Evolutionary conservation across 53 echinoderm and acorn worm genomes (phyloP), one percentile per base, ranked within the genome.

Genomic region (Holothuria scabra): DNA sequence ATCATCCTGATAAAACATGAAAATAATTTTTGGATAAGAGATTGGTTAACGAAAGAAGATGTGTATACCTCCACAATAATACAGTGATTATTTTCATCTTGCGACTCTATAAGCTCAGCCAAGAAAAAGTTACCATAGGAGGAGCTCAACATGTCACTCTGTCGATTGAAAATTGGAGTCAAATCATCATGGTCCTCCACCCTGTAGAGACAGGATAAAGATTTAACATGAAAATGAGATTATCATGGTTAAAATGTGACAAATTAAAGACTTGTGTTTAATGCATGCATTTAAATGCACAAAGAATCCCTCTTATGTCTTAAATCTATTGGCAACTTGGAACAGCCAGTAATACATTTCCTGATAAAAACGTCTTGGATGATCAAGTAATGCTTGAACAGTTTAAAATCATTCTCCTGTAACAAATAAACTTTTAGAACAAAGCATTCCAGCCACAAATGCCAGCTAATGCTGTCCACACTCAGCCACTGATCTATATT

Each of bases 181-280:
- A 99, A 52, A 83, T 99, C 99, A 89, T 99, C 99, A 61, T 99
- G 99, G 67, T 99, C 99, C 60, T 99, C 99, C 76, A 99, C 94
- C 62, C 99, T 99, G 59, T 23, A 28, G 18, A 59, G 21, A 29
- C 44, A 76, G 24, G 5, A 55, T 52, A 14, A 55, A 52, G 7
- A 76, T 7, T 11, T 8, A 16, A 52, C 52, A 52, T 16, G 52
- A 52, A n/a, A 52, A 52, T 18, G 18, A 16, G 52, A 52, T 52
- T 48, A 13, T 8, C 12, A 48, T 12, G 48, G 48, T 10, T 52
- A 52, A 52, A 0, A 52, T 52, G 18, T 18, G 52, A 52, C 1
- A 18, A 14, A 52, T 4, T 52, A 18, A 3, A 52, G 52, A 14
- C 52, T 16, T 16, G 11, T 16, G 14, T 16, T 52, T 52, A 14